Evolutionary conservation across 2,797 vertebrate genomes (phyloP).

Genomic region (Catharus ustulatus): DNA sequence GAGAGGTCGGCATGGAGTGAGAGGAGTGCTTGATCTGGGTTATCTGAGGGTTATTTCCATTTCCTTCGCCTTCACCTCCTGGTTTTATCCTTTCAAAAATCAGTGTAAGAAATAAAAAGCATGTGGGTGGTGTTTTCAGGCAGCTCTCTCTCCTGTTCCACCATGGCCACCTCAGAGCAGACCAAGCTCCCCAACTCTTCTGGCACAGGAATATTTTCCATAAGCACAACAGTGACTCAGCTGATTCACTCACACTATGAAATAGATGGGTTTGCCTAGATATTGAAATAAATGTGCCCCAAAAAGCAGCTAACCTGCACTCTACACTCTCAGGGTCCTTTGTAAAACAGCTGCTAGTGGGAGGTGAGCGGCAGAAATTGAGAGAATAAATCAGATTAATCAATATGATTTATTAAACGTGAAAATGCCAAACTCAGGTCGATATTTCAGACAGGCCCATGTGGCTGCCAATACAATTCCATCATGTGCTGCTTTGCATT

Average conservation of each 20-base stretch:
- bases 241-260: fast-evolving
- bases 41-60: neutral
- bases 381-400: neutral
- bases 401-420: neutral
- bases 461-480: neutral
- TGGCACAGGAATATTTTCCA: neutral
- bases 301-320: neutral
- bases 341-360: neutral
- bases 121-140: neutral
- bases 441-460: neutral
- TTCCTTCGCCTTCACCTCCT: neutral
- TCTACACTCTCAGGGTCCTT: neutral
- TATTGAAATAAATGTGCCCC: neutral
- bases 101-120: neutral
- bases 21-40: fast-evolving
- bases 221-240: neutral
- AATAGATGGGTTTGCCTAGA: neutral
- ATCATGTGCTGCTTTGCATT: fast-evolving
- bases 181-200: neutral
- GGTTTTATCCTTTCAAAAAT: neutral
- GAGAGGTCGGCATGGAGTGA: fast-evolving
- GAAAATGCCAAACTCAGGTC: fast-evolving
- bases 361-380: neutral
- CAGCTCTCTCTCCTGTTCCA: neutral
- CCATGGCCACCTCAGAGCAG: neutral